These are phyloP conservation scores for Recurvirostra avosetta DNA, from an alignment of 2,113 vertebrate genomes.

Conservation along the genomic window DNA sequence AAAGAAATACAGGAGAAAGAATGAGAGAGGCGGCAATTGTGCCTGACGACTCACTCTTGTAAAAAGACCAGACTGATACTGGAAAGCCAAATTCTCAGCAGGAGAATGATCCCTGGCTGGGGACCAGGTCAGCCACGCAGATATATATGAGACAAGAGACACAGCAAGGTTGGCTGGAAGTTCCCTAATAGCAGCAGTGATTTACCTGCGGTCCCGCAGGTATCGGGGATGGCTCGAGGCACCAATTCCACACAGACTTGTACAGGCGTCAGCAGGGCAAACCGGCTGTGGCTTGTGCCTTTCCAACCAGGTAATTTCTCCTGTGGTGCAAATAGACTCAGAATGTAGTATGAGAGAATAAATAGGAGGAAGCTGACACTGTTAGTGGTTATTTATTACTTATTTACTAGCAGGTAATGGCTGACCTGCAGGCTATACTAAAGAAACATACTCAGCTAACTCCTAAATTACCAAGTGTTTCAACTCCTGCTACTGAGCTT, in stretches of 20 bases:
- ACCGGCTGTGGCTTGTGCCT: not conserved
- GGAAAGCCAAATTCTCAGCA: not conserved
- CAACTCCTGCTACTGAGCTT: not conserved
- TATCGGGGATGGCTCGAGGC: not conserved
- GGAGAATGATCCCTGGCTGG: not conserved
- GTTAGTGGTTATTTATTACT: constrained; percentile 20
- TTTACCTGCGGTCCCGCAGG: not conserved
- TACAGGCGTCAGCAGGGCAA: not conserved
- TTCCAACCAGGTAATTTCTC: constrained; percentile 4
- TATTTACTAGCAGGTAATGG: not conserved
- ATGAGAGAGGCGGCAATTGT: rapidly evolving
- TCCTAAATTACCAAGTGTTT: not conserved
- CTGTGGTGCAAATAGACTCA: not conserved
- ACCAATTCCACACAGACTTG: not conserved
- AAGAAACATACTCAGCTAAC: not conserved
- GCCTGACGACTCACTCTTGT: not conserved
- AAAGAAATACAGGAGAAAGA: not conserved
- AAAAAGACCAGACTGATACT: not conserved
- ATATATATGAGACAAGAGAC: not conserved
- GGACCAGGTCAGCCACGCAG: not conserved
- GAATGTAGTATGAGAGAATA: not conserved
- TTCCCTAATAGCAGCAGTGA: not conserved
- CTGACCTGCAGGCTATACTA: not conserved
- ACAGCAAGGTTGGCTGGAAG: not conserved
- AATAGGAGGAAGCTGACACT: not conserved